Evolutionary conservation across 2,113 vertebrate species (phyloP).

Genomic region (Seriola rivoliana): DNA sequence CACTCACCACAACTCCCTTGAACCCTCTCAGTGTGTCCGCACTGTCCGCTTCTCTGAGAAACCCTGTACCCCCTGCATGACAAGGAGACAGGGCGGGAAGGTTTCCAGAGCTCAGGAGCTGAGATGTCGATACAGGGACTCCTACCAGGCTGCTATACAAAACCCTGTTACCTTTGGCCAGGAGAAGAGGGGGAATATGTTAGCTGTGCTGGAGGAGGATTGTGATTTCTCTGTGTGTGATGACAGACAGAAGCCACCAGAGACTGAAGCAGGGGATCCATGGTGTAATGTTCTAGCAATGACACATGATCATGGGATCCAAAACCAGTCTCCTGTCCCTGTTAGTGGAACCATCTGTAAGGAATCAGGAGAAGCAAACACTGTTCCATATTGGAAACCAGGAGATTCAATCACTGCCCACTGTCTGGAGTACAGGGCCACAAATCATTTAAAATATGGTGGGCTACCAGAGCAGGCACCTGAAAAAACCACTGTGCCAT

Average conservation of each 20-base stretch:
- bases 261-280: constrained; percentile 29
- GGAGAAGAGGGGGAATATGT: constrained; percentile 52
- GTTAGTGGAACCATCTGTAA: constrained; percentile 53
- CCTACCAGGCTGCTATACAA: constrained; percentile 83
- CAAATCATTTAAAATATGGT: neutral
- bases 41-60: constrained; percentile 80
- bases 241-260: constrained; percentile 17
- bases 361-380: constrained; percentile 69
- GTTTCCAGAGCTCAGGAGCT: constrained; percentile 68
- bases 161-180: constrained; percentile 77
- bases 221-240: constrained; percentile 26
- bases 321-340: constrained; percentile 19
- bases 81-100: constrained; percentile 75
- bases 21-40: constrained; percentile 58
- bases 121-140: constrained; percentile 84
- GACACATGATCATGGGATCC: constrained; percentile 32
- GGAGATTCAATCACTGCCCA: constrained; percentile 35
- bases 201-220: constrained; percentile 80
- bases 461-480: constrained; percentile 11
- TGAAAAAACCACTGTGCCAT: constrained; percentile 38
- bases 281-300: constrained; percentile 37
- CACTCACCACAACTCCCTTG: constrained; percentile 15
- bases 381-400: constrained; percentile 55
- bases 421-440: constrained; percentile 34
- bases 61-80: constrained; percentile 81